A percentile compares a stretch with the other conserved stretches of the same genome.
phyloP scores from a whole-genome alignment of 2,113 vertebrate genomes.

The Abramis brama region DNA sequence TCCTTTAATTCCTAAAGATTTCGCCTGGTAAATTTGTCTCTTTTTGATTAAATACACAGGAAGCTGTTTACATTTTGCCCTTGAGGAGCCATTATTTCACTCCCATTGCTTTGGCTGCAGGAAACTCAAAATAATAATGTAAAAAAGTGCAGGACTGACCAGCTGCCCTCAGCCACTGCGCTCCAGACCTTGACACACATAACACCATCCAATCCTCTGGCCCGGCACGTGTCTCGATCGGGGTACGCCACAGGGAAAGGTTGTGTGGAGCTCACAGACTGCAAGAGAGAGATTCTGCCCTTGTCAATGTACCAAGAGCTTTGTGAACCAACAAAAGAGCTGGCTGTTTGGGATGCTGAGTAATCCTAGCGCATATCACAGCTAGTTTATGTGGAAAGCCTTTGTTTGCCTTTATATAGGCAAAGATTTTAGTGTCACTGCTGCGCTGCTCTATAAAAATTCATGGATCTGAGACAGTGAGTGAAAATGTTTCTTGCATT shows the following conservation, averaged over 20 bases:
- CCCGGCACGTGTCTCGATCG: neutral
- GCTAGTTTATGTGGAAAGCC: neutral
- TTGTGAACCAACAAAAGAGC: slow-evolving; percentile 25
- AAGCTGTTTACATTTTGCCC: slow-evolving; percentile 21
- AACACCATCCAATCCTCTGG: slow-evolving; percentile 17
- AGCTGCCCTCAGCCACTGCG: slow-evolving; percentile 35
- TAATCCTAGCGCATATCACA: neutral
- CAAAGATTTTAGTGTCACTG: neutral
- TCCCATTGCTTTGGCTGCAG: slow-evolving; percentile 51
- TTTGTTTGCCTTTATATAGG: neutral
- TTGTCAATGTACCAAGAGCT: slow-evolving; percentile 35
- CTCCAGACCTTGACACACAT: slow-evolving; percentile 33
- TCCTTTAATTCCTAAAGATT: slow-evolving; percentile 44
- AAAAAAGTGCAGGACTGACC: slow-evolving; percentile 30
- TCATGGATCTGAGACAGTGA: neutral
- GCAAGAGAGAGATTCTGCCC: slow-evolving; percentile 15
- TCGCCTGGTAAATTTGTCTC: slow-evolving; percentile 25
- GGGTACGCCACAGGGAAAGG: slow-evolving; percentile 16
- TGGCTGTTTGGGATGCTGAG: slow-evolving; percentile 19
- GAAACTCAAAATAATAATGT: neutral
- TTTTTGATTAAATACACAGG: slow-evolving; percentile 50
- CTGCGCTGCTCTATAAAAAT: neutral
- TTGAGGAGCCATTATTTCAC: slow-evolving; percentile 51
- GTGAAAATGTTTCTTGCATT: too few relatives aligned
- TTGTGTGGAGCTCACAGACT: slow-evolving; percentile 24